Base-by-base conservation (phyloP, 1,140 invertebrate species). In the Araneus ventricosus region DNA sequence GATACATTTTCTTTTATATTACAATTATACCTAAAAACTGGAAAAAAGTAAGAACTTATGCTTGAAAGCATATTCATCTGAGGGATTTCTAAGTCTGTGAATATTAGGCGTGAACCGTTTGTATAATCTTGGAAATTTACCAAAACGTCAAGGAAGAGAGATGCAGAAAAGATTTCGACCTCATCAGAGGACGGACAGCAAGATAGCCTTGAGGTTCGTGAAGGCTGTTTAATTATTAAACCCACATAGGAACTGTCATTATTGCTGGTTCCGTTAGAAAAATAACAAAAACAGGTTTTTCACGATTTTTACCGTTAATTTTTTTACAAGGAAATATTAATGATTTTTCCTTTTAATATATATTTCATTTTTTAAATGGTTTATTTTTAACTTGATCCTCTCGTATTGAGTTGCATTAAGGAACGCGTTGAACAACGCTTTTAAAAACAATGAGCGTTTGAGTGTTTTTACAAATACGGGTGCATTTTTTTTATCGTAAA, bases 301-400 rank as follows among this genome's bases (percentile, higher is more conserved):
- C 82, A 57, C 41, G 82, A 52, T 84, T 84, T 84, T 57, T 84
- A 84, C 82, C 30, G 70, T 75, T 34, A 75, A n/a, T n/a, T 75
- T 75, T 75, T 75, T 75, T 34, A 1, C 30, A 20, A 17, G 20
- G 5, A 17, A 34, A 34, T 75, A 75, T 75, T 75, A 75, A 75
- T 75, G 8, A 14, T 1, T 30, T 37, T 75, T 75, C 22, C 34
- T 20, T 75, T 34, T 30, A 20, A 37, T 7, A 63, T 5, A 8
- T 63, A 63, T 52, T 52, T n/a, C 24, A 17, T 63, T 63, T 63
- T 63, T 4, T 24, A n/a, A 63, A 63, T n/a, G n/a, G 24, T 37
- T 75, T 75, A 0, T 75, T 75, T 20, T 20, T 37, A 5, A 2
- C 5, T 34, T 70, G 24, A 70, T 30, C 2, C 27, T 75, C 17